Base-by-base conservation (phyloP, 92 coral and sea anemone genomes). In the Metridium senile region DNA sequence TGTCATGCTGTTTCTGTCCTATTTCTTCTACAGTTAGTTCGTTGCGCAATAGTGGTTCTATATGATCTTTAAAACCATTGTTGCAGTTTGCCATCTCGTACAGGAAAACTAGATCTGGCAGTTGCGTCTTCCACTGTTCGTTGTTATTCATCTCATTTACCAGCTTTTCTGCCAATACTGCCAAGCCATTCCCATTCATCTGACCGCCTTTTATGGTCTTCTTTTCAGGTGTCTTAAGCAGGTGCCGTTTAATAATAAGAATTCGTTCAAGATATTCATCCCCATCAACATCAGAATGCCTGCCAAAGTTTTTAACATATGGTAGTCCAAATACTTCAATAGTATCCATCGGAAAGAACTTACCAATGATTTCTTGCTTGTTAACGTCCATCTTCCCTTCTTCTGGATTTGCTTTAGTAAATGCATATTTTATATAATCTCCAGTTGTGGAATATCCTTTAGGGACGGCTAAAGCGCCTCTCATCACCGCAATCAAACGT, bases 141-240 rank as follows among this genome's bases (percentile, higher is more conserved):
- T 68, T 68, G 61, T 75, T 70, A 23, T 64, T 77, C 13, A 79
- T 59, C 28, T 72, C 39, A 34, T 62, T 71, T 9, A 70, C 58
- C 18, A 68, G 49, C 35, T 33, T 33, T 20, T 72, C 73, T 29
- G 71, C 68, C 11, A 85, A 53, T 11, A 51, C 33, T 1, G 62
- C 74, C 33, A 85, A 27, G 26, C 74, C 74, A 17, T 29, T 19
- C 18, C 89, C 86, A 47, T 85, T 72, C 4, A 85, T 30, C 68
- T 43, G 59, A 20, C 62, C 73, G 26, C 89, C 89, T 2, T 66
- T 72, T 1, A 26, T 26, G 10, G 67, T 65, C 26, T 62, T 85
- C 30, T 85, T 85, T 10, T 29, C 45, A 45, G 51, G 16, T 45
- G 51, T 16, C 7, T 45, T 45, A 70, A 32, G 39, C 66, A 47